Conservation (phyloP, 2,888 invertebrate genomes). For the Ectemnius continuus region DNA sequence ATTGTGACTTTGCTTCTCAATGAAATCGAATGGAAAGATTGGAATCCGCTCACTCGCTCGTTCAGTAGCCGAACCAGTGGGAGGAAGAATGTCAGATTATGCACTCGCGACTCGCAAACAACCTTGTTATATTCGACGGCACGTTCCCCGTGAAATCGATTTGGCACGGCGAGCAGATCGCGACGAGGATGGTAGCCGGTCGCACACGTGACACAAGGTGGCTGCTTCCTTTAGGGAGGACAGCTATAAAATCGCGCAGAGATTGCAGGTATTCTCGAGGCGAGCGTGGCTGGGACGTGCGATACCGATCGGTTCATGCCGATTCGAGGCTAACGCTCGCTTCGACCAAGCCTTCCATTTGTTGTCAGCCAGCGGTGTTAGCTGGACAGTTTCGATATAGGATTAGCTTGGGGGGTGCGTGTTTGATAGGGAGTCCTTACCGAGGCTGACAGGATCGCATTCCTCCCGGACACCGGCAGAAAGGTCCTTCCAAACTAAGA, state of each 20-base stretch:
- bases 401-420: conserved; percentile 11
- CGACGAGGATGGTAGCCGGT: too few species aligned
- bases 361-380: conserved; percentile 2
- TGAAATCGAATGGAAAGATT: too few species aligned
- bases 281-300: conserved; percentile 15
- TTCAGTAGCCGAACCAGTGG: background rate
- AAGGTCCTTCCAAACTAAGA: conserved; percentile 6
- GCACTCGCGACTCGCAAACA: conserved; percentile 27
- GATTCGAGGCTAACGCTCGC: conserved; percentile 17
- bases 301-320: conserved; percentile 34
- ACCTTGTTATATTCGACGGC: conserved; percentile 49
- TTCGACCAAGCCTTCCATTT: conserved; percentile 13
- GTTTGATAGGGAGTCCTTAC: conserved; percentile 11
- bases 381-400: conserved; percentile 17
- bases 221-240: conserved; percentile 41
- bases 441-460: background rate
- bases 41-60: too few species aligned
- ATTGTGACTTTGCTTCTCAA: too few species aligned
- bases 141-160: conserved; percentile 51
- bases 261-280: conserved; percentile 35
- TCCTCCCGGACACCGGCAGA: background rate
- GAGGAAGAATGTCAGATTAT: too few species aligned
- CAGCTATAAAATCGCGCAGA: conserved; percentile 53
- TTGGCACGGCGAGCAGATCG: conserved; percentile 39
- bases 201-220: conserved; percentile 6